Evolutionary conservation across 2,888 invertebrate genomes (phyloP), one percentile per base, ranked within the genome.

Genomic region (Brenthis hecate): DNA sequence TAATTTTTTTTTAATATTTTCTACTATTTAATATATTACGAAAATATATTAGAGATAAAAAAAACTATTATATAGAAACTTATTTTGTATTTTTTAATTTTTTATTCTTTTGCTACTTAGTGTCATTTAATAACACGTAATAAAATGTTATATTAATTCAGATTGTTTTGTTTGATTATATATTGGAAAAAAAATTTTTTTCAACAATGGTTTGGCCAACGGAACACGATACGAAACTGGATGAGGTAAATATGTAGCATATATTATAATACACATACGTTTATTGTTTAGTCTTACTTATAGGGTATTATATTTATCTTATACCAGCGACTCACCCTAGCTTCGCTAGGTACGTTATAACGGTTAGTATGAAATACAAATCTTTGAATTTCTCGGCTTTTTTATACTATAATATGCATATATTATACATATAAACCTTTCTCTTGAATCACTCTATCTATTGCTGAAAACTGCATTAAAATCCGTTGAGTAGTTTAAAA

Each of bases 201-300:
- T 32, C 28, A 28, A 56, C 6, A 50, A 91, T 89, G 89, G 88
- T 89, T 14, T 91, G 91, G 91, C 91, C 91, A 13, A 89, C 90
- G 2, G 78, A 78, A 3, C 67, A 66, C 32, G 91, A 91, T 77
- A 66, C 51, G 0, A 89, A 87, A 76, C 78, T 91, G 50, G 78
- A 76, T 14, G 88, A 91, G 77, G 91, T 90, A 79, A 83, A 77
- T 19, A 13, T 50, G 23, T 14, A n/a, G 13, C 2, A 13, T 6
- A 23, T 53, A 67, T 13, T 28, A 23, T 3, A 14, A 56, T 32
- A 56, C 56, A 14, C 0, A 23, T 56, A 28, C 16, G n/a, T 53
- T 6, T 19, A 53, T 16, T 16, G 6, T 2, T 53, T 53, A 53
- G n/a, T 6, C 16, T 6, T n/a, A 51, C n/a, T 51, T 51, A n/a